Evolutionary conservation across 2,113 vertebrate species (phyloP), one percentile per base, ranked within the genome.

Genomic region (Gambusia affinis): DNA sequence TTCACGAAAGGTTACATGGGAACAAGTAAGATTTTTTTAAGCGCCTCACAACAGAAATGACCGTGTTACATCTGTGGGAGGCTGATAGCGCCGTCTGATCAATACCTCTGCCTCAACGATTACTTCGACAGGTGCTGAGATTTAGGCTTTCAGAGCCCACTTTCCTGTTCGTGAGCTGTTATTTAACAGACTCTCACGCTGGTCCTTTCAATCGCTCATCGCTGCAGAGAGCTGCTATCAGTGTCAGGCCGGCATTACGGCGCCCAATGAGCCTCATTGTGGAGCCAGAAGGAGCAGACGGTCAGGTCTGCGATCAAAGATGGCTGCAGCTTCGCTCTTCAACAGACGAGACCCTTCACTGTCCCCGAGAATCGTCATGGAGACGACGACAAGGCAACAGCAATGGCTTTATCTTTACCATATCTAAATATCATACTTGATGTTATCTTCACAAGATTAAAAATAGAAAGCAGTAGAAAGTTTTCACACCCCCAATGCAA

Each of bases 21-120:
- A 74, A 80, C 31, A 31, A 60, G 19, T n/a, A 22, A 28, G 66
- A 74, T 66, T 77, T 54, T 51, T 57, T 75, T 39, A 29, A 47
- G 63, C 22, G n/a, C 60, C 67, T 78, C 30, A 22, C 29, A 44
- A 17, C 73, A n/a, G 70, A 75, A 73, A 72, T 33, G 69, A 63
- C 60, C 35, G 15, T 24, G 28, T 73, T 73, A 33, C 57, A 68
- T 76, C 81, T 73, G 76, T 47, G 22, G 76, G 76, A 72, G 85
- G 74, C 47, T 82, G 71, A 79, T 82, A 54, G 67, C 60, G 28
- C 74, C 64, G 70, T 62, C 60, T 84, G 77, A 86, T 89, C 81
- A 85, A 80, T 84, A 79, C 66, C 28, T 17, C 37, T 64, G 69
- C 82, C 60, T 84, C 81, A 39, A 67, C 27, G 24, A 76, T 80